A percentile compares a stretch with the other conserved stretches of the same genome.
These are phyloP conservation scores for Epinephelus lanceolatus DNA, from an alignment of 2,113 vertebrate species.

Conservation along the genomic window DNA sequence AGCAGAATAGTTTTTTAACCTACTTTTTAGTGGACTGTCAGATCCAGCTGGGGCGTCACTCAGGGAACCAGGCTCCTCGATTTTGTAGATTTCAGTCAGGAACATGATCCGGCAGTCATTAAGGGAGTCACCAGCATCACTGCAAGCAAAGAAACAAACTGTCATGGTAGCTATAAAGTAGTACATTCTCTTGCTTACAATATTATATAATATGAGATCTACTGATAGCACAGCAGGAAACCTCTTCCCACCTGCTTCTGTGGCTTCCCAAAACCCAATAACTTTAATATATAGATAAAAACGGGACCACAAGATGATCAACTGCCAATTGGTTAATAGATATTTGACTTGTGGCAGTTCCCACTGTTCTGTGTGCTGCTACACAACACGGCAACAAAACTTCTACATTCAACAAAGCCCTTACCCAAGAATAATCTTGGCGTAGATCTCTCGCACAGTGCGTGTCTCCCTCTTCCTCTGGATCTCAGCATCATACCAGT, in stretches of 20 bases:
- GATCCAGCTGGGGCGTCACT: conserved; percentile 78
- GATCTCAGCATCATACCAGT: conserved; percentile 97
- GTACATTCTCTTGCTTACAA: background rate
- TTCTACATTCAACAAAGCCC: no score
- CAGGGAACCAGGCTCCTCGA: conserved; percentile 89
- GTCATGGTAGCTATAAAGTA: background rate
- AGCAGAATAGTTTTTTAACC: background rate
- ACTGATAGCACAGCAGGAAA: conserved; percentile 21
- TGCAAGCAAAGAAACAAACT: conserved; percentile 47
- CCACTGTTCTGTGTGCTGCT: no score
- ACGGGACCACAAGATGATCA: background rate
- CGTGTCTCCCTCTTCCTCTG: conserved; percentile 91
- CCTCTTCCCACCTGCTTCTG: conserved; percentile 16
- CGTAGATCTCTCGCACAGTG: conserved; percentile 87
- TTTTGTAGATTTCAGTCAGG: conserved; percentile 96
- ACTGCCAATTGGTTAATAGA: background rate
- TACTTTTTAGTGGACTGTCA: conserved; percentile 89
- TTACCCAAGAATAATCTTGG: conserved; percentile 93
- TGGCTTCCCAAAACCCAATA: conserved; percentile 8
- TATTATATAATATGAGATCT: background rate
- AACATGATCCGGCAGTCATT: conserved; percentile 93
- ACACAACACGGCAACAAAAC: no score
- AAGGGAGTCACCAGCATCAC: conserved; percentile 90
- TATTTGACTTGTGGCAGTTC: background rate
- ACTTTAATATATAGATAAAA: background rate